phyloP scores from a whole-genome alignment of 2,888 invertebrate species.

The Metopia argyrocephala region DNA sequence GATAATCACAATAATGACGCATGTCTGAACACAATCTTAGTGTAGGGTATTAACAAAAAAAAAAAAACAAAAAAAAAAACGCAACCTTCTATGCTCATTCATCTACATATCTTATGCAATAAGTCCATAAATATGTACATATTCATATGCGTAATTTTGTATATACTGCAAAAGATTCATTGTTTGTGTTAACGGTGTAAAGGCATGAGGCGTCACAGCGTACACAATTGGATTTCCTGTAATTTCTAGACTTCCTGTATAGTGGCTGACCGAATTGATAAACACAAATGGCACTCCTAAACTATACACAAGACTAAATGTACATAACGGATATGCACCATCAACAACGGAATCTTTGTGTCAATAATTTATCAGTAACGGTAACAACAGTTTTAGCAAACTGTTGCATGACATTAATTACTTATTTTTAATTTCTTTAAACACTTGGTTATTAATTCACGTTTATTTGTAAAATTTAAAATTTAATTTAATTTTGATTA shows the following conservation, averaged over 20 bases:
- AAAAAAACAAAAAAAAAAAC: too few relatives aligned
- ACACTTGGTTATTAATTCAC: background rate
- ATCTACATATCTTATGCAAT: slow-evolving; percentile 80
- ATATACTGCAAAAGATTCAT: slow-evolving; percentile 80
- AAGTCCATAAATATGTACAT: slow-evolving; percentile 78
- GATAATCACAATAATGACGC: too few relatives aligned
- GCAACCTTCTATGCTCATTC: background rate
- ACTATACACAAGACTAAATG: slow-evolving; percentile 84
- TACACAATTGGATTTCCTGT: slow-evolving; percentile 87
- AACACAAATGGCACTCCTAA: slow-evolving; percentile 87
- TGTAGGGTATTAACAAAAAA: too few relatives aligned
- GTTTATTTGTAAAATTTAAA: background rate
- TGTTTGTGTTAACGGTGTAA: slow-evolving; percentile 83
- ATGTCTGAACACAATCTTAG: too few relatives aligned
- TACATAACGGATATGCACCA: slow-evolving; percentile 88
- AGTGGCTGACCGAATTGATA: slow-evolving; percentile 88
- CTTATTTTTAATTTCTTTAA: slow-evolving; percentile 35
- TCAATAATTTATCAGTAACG: slow-evolving; percentile 79
- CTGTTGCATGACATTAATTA: slow-evolving; percentile 83
- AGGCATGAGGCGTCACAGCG: slow-evolving; percentile 86
- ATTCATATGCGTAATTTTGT: slow-evolving; percentile 82
- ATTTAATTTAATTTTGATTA: background rate
- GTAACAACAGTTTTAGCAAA: slow-evolving; percentile 80
- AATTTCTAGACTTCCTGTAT: slow-evolving; percentile 83
- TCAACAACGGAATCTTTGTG: slow-evolving; percentile 83